These are phyloP conservation scores for Sinocyclocheilus rhinocerous DNA, from an alignment of 2,113 vertebrate genomes.

Conservation along the genomic window DNA sequence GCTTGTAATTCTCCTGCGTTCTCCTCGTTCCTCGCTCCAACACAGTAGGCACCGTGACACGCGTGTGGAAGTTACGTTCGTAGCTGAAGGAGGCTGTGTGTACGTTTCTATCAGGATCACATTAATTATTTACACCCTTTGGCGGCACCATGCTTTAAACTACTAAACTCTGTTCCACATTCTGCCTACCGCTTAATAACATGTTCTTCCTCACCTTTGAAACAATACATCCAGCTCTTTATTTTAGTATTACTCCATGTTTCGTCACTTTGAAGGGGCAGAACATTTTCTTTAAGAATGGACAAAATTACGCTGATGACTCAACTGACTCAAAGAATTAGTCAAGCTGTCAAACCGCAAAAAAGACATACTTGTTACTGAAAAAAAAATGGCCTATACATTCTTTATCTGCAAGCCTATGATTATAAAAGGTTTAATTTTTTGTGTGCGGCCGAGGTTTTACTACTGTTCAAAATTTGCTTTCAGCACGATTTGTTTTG, in stretches of 20 bases:
- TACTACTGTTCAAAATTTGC: no score
- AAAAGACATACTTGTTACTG: neutral
- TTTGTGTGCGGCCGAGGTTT: no score
- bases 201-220: neutral
- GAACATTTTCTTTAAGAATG: neutral
- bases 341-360: neutral
- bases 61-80: neutral
- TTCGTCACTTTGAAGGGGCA: neutral
- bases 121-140: slow-evolving; percentile 1
- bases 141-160: neutral
- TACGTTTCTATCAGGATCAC: neutral
- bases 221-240: slow-evolving; percentile 2
- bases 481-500: neutral
- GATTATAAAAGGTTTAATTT: neutral
- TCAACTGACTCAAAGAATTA: neutral
- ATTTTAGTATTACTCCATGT: slow-evolving; percentile 6
- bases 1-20: no score
- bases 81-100: neutral
- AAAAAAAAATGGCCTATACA: neutral
- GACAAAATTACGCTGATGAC: neutral
- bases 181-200: neutral
- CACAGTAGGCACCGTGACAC: no score
- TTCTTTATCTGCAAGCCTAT: neutral
- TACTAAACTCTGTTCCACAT: neutral
- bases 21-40: no score